Conservation (phyloP, 2,797 vertebrate species). For the Taeniopygia guttata region DNA sequence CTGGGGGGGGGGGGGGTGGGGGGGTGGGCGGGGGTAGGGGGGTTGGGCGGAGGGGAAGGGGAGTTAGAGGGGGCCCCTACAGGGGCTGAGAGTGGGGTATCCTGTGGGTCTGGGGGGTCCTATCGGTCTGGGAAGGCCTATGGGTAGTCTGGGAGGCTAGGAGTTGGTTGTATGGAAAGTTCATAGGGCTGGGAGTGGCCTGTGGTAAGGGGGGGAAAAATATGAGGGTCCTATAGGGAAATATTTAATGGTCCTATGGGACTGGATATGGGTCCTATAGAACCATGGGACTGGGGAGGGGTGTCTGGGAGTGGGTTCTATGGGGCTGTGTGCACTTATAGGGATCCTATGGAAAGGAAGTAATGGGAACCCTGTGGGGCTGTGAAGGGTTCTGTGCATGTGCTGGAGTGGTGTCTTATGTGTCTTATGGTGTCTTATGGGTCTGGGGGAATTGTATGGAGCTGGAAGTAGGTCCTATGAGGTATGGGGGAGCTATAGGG, state of each 20-base stretch:
- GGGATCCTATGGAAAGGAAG: not conserved
- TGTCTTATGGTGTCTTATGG: not conserved
- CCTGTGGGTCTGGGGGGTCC: not conserved
- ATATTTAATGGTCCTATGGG: not conserved
- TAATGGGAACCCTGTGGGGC: not conserved
- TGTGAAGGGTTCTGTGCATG: not conserved
- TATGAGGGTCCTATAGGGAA: not conserved
- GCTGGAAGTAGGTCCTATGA: not conserved
- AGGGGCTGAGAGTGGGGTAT: not conserved
- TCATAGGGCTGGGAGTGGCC: not conserved
- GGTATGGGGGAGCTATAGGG: not conserved
- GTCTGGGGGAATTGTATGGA: not conserved
- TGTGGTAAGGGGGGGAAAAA: not conserved
- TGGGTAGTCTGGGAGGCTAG: not conserved
- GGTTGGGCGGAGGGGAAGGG: too few species aligned
- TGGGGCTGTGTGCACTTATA: not conserved
- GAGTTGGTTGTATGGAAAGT: not conserved
- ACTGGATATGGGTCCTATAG: not conserved
- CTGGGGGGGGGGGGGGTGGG: not conserved
- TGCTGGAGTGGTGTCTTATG: not conserved
- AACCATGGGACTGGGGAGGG: not conserved
- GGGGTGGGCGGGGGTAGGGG: too few species aligned
- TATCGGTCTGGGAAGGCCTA: not conserved
- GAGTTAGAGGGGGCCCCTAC: not conserved
- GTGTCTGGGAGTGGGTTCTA: not conserved